Evolutionary conservation across 2,888 invertebrate genomes (phyloP).

Genomic region (Macropis europaea): DNA sequence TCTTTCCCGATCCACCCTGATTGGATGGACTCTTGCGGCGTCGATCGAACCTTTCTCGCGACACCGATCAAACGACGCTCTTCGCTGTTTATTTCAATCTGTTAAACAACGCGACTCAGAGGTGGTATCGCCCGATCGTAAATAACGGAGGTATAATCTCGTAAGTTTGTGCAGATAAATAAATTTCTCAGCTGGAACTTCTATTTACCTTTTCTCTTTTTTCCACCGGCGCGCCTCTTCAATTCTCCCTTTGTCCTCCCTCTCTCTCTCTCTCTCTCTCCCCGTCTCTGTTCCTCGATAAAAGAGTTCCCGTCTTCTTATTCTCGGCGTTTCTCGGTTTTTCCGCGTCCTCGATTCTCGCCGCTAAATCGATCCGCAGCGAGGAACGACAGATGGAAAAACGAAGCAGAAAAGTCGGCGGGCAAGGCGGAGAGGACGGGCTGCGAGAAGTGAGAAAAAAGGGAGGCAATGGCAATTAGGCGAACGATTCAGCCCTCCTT

Average conservation of each 20-base stretch:
- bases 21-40: no score
- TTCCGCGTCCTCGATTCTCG: conserved; percentile 28
- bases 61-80: no score
- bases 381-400: conserved; percentile 31
- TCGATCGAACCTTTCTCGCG: no score
- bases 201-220: background rate
- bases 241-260: conserved; percentile 38
- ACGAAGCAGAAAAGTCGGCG: no score
- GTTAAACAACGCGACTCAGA: no score
- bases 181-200: background rate
- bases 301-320: conserved; percentile 18
- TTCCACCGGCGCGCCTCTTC: conserved; percentile 18
- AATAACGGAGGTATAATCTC: no score
- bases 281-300: conserved; percentile 39
- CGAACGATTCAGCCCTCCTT: conserved; percentile 72
- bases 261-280: background rate
- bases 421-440: background rate
- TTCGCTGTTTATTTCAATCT: no score
- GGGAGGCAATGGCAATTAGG: conserved; percentile 74
- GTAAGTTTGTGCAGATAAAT: no score
- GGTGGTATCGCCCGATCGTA: no score
- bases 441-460: conserved; percentile 35
- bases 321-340: background rate
- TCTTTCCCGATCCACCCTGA: no score
- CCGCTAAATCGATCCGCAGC: conserved; percentile 35